Percentiles rank a stretch among this genome's conserved stretches.
Evolutionary conservation across 2,113 vertebrate species (phyloP).

Genomic region (Glaucomys volans): DNA sequence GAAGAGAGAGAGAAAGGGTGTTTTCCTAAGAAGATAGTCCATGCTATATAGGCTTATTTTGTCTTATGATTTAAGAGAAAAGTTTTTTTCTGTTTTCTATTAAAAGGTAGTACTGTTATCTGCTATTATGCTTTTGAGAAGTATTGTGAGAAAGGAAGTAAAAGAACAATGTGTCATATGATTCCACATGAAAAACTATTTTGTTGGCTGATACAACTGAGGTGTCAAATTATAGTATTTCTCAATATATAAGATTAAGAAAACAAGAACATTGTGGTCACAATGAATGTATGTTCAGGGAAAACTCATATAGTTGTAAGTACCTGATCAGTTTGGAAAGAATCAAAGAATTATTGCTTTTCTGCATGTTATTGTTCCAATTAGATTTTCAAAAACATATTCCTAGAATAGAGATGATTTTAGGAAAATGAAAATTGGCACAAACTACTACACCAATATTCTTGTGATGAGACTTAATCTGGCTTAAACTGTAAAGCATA

Average conservation of each 20-base stretch:
- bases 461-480: not conserved
- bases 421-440: not conserved
- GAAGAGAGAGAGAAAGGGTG: too few species aligned
- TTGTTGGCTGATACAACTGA: not conserved
- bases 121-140: not conserved
- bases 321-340: not conserved
- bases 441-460: not conserved
- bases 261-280: not conserved
- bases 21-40: not conserved
- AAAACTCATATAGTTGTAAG: not conserved
- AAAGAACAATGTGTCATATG: not conserved
- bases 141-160: not conserved
- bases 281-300: not conserved
- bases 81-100: not conserved
- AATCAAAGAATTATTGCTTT: not conserved
- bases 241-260: not conserved
- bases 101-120: not conserved
- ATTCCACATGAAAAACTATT: not conserved
- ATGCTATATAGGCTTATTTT: not conserved
- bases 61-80: constrained; percentile 3
- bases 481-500: not conserved
- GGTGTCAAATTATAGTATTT: not conserved
- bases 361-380: not conserved
- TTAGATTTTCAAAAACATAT: not conserved
- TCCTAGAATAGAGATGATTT: not conserved